phyloP scores from a whole-genome alignment of 2,797 vertebrate genomes.

The Glyptemys insculpta region DNA sequence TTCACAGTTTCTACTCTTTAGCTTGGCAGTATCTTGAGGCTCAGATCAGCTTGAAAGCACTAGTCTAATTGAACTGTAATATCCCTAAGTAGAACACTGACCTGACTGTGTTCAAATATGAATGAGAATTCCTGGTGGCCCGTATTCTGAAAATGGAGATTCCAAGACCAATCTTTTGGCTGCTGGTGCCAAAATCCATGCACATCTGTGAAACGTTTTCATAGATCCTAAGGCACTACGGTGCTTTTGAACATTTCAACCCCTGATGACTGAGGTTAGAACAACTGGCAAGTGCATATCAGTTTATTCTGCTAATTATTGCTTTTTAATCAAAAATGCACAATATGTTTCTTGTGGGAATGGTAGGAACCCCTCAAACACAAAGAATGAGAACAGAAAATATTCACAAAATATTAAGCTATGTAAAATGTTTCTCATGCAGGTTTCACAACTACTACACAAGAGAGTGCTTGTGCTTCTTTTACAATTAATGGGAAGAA shows the following conservation, averaged over 20 bases:
- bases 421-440: not conserved
- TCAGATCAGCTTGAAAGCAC: not conserved
- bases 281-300: not conserved
- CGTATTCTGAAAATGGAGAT: not conserved
- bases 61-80: not conserved
- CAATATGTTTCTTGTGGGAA: not conserved
- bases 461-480: not conserved
- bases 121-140: not conserved
- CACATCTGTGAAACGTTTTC: not conserved
- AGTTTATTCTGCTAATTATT: slow-evolving; percentile 18
- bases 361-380: not conserved
- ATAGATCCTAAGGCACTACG: not conserved
- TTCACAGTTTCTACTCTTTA: not conserved
- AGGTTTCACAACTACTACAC: not conserved
- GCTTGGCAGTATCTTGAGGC: not conserved
- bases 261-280: not conserved
- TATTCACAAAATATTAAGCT: not conserved
- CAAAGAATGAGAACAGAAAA: not conserved
- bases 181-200: not conserved
- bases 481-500: not conserved
- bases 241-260: not conserved
- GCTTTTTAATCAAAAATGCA: slow-evolving; percentile 20
- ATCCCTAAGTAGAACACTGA: not conserved
- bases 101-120: not conserved
- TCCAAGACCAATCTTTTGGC: not conserved